These are phyloP conservation scores for Marcusenius ussheri DNA, from an alignment of 2,113 vertebrate species.

Conservation along the genomic window DNA sequence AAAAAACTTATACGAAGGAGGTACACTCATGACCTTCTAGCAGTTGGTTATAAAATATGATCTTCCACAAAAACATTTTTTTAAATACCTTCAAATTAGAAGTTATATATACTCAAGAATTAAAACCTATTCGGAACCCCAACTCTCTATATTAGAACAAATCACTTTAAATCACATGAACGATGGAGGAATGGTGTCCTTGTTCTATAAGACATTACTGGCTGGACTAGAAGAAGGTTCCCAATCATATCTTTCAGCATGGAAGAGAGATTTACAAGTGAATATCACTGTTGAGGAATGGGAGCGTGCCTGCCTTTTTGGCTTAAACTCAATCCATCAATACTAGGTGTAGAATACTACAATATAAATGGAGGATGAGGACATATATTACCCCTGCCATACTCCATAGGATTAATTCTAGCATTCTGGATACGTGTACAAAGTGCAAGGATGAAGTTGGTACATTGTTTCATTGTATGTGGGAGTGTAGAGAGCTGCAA, in stretches of 20 bases:
- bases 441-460: not conserved
- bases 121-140: not conserved
- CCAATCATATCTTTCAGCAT: not conserved
- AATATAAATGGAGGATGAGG: not conserved
- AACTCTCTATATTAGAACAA: not conserved
- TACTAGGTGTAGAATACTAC: not conserved
- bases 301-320: too few species aligned
- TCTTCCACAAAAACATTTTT: not conserved
- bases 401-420: not conserved
- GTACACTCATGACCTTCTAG: too few species aligned
- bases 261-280: not conserved
- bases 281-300: too few species aligned
- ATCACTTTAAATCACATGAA: not conserved
- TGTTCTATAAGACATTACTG: not conserved
- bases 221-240: too few species aligned
- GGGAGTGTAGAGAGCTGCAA: too few species aligned
- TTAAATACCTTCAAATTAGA: not conserved
- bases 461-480: not conserved
- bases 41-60: too few species aligned
- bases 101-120: slow-evolving; percentile 1
- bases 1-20: too few species aligned
- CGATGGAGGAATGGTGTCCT: not conserved
- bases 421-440: not conserved
- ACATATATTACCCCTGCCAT: not conserved
- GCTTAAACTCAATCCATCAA: not conserved